Base-by-base conservation (phyloP, 2,797 vertebrate species). In the Anguilla anguilla region DNA sequence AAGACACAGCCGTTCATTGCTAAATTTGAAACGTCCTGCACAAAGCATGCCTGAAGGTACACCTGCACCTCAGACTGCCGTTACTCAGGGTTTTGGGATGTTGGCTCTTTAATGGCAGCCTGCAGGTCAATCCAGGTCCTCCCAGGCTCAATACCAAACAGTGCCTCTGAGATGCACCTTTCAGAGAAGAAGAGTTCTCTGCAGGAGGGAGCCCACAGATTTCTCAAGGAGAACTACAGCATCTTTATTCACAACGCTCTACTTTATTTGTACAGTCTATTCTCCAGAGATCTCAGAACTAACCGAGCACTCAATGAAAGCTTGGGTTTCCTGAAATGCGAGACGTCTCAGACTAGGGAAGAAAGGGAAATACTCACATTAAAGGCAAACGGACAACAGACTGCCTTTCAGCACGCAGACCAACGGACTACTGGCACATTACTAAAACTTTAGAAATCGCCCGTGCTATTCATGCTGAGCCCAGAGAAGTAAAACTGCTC, bases 291-390 rank as follows among this genome's bases (percentile, higher is more conserved):
- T 51, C 43, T 82, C 43, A n/a, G 19, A 51, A 51, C 79, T 49
- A 49, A 19, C 79, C 17, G 79, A 51, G 43, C 79, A 82, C 79
- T 51, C 22, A 51, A 11, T 22, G 46, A 25, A 82, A n/a, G 79
- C 79, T 82, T 82, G 39, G 79, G 79, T 82, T 82, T 82, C 79
- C 43, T 82, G 79, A 49, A 82, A 82, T 11, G 79, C 6, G 79
- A 82, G 46, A 49, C 19, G 22, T 13, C 46, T 82, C 79, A 51
- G 22, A 51, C 46, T 25, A 51, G 79, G 46, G 39, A 9, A 46
- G 79, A 46, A n/a, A 51, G 79, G 22, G 46, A 49, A 51, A 49
- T 51, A 49, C 17, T 81, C 77, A 51, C 43, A 11, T n/a, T 43
- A 28, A 77, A 82, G 79, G 43, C 79, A 82, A 51, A 82, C 79